Evolutionary conservation across 2,797 vertebrate species (phyloP).

Genomic region (Enoplosus armatus): DNA sequence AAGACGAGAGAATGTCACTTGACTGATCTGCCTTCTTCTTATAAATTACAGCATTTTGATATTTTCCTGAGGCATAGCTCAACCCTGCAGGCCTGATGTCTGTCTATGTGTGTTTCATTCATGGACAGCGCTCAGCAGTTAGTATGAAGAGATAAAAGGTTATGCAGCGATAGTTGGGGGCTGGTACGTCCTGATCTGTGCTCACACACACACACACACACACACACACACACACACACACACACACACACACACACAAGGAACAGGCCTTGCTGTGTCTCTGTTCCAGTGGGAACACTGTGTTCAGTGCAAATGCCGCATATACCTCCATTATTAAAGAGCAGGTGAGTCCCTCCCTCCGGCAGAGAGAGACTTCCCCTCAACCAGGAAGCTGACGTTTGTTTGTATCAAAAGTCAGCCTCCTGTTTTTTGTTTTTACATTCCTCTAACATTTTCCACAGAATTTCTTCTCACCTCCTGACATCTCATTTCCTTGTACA

Average conservation of each 20-base stretch:
- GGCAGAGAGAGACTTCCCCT: neutral
- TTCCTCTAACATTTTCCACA: neutral
- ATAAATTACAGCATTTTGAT: neutral
- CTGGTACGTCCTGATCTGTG: constrained; percentile 38
- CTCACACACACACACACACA: neutral
- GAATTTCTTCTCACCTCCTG: neutral
- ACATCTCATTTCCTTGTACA: neutral
- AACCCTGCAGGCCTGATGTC: neutral
- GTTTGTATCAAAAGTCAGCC: too few relatives aligned
- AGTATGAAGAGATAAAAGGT: constrained; percentile 21
- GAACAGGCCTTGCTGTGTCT: constrained; percentile 28
- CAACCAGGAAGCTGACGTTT: neutral
- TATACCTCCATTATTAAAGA: constrained; percentile 2
- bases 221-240: neutral
- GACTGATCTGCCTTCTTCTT: neutral
- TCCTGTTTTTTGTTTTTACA: too few relatives aligned
- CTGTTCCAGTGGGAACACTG: constrained; percentile 31
- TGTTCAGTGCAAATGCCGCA: constrained; percentile 33
- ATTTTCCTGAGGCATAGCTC: neutral
- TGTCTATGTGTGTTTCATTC: neutral
- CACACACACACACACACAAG: constrained; percentile 13
- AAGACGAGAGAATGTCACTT: neutral
- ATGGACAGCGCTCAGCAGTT: neutral
- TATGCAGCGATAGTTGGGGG: neutral
- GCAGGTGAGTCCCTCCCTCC: neutral